Conservation (phyloP, 2,113 vertebrate species). For the Eptesicus fuscus region DNA sequence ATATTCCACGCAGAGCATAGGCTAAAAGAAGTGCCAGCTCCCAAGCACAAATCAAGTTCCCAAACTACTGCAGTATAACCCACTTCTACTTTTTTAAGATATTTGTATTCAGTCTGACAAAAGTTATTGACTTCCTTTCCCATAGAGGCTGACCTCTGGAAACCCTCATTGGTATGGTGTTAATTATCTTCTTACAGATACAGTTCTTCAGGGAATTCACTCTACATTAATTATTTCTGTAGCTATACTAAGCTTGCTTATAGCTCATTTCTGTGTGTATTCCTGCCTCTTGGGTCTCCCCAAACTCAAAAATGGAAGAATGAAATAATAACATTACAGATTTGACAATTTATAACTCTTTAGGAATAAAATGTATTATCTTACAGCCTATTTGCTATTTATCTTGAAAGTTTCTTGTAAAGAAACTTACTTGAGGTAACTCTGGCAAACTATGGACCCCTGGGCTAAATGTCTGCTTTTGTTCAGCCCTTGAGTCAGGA, state of each 20-base stretch:
- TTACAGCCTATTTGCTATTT: not conserved
- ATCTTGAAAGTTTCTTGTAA: conserved; percentile 16
- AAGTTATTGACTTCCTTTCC: conserved; percentile 1
- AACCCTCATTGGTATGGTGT: not conserved
- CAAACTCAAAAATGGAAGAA: conserved; percentile 4
- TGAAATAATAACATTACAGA: not conserved
- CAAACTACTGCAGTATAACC: not conserved
- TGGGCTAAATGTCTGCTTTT: not conserved
- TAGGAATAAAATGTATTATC: not conserved
- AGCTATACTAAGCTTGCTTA: not conserved
- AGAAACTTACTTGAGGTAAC: not conserved
- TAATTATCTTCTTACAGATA: conserved; percentile 44
- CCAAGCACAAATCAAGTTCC: not conserved
- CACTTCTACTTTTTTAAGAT: not conserved
- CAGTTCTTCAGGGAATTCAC: conserved; percentile 24
- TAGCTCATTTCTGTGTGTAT: not conserved
- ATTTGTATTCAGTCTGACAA: not conserved
- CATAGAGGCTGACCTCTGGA: not conserved
- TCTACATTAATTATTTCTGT: not conserved
- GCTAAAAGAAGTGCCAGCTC: not conserved
- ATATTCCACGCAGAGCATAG: not conserved
- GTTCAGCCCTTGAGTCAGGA: not conserved
- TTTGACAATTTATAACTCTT: not conserved
- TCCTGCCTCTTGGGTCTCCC: not conserved
- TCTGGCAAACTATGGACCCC: not conserved